Conservation (phyloP, 2,113 vertebrate genomes). For the Aldabrachelys gigantea region DNA sequence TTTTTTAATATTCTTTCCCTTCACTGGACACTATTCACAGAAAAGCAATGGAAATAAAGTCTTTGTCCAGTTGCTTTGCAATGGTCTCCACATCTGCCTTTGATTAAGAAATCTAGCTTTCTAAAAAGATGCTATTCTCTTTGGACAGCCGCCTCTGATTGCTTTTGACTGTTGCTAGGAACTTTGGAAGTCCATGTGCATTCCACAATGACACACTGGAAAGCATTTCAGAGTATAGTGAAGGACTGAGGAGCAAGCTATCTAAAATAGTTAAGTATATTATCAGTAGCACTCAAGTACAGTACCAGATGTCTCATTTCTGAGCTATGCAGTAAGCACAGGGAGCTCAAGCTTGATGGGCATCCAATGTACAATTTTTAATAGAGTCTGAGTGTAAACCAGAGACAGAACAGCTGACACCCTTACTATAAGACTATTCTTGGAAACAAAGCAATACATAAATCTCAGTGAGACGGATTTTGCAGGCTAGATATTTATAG, state of each 20-base stretch:
- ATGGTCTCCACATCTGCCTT: neutral
- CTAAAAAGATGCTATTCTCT: neutral
- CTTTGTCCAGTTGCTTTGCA: neutral
- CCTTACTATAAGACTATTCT: neutral
- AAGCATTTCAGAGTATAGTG: neutral
- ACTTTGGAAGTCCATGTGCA: neutral
- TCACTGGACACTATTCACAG: neutral
- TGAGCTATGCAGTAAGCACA: neutral
- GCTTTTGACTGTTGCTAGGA: neutral
- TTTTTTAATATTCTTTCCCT: neutral
- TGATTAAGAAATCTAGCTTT: neutral
- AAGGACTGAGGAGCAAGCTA: neutral
- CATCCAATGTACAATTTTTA: neutral
- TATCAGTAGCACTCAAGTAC: neutral
- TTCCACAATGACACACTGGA: neutral
- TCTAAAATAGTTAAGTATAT: neutral
- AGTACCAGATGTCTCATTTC: constrained; percentile 16
- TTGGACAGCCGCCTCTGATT: neutral
- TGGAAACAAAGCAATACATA: constrained; percentile 22
- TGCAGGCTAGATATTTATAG: neutral
- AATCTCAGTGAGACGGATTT: neutral
- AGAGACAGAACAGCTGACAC: constrained; percentile 32
- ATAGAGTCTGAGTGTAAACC: neutral
- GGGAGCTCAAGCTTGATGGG: neutral
- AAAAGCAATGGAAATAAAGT: neutral